Evolutionary conservation across 1,140 invertebrate species (phyloP), one percentile per base, ranked within the genome.

Genomic region (Ceratosolen solmsi): DNA sequence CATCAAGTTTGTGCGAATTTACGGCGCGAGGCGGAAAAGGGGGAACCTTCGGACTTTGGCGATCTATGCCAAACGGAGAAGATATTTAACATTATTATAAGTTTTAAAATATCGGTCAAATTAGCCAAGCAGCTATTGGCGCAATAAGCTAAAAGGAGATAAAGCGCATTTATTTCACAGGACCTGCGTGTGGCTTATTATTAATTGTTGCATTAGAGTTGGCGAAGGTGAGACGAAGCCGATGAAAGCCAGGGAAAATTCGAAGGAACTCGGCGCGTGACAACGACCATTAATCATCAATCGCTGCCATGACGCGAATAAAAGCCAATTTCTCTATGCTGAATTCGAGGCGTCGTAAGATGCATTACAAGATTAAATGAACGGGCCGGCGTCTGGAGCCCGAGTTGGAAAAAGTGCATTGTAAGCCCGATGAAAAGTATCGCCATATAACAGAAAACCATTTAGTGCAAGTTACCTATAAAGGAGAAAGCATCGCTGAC

Each of bases 81-180:
- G 20, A 54, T 11, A 54, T 54, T 79, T 79, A 22, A 54, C 11
- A 54, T 22, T 20, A 54, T 22, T 20, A 54, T 54, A 54, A 85
- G 74, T 56, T 85, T 41, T 54, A 9, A 49, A 60, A 86, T 86
- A 83, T 85, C 51, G 86, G 85, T 86, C 82, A 84, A 86, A 86
- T 85, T 84, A 83, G 75, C 60, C 51, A n/a, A 56, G 41, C n/a
- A 49, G 2, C 70, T 30, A 3, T n/a, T 30, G 41, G 33, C 1
- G n/a, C 38, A 15, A 46, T 46, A n/a, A n/a, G n/a, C n/a, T n/a
- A n/a, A n/a, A n/a, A n/a, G n/a, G n/a, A n/a, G n/a, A n/a, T n/a
- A 54, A 54, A 22, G 20, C 20, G 51, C 51, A 54, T 54, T 54
- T 17, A 54, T 54, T 7, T 46, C 41, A 13, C 51, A 22, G 3